A percentile compares a stretch with the other conserved stretches of the same genome.
Conservation (phyloP, 2,113 vertebrate species). For the Istiophorus platypterus region DNA sequence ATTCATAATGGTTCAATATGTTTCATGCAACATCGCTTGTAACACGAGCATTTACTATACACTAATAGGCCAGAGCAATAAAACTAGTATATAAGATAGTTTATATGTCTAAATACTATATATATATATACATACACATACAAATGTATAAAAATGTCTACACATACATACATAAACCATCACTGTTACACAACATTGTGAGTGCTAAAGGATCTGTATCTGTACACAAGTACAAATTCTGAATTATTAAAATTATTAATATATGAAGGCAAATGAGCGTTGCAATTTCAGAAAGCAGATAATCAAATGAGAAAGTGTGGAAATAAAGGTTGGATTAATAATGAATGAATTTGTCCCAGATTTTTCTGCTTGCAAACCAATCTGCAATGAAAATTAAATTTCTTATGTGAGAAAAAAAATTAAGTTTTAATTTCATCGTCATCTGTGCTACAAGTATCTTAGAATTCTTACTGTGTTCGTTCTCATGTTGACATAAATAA, state of each 20-base stretch:
- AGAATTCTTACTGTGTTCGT: slow-evolving; percentile 36
- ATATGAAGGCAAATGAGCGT: slow-evolving; percentile 63
- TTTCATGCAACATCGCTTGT: neutral
- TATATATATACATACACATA: no score
- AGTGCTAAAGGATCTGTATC: slow-evolving; percentile 66
- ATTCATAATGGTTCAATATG: neutral
- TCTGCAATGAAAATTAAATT: slow-evolving; percentile 58
- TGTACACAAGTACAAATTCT: slow-evolving; percentile 56
- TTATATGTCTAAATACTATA: no score
- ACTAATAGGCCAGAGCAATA: no score
- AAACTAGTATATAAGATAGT: no score
- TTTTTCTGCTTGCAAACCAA: slow-evolving; percentile 56
- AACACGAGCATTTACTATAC: no score
- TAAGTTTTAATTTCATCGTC: slow-evolving; percentile 55
- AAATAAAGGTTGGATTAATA: slow-evolving; percentile 80
- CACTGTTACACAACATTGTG: slow-evolving; percentile 54
- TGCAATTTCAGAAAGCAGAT: slow-evolving; percentile 70
- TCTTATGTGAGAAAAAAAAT: slow-evolving; percentile 12
- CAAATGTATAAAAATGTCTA: no score
- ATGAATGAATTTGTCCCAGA: slow-evolving; percentile 77
- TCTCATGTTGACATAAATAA: slow-evolving; percentile 39
- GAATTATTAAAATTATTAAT: slow-evolving; percentile 80
- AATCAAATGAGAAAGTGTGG: slow-evolving; percentile 77
- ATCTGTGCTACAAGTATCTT: slow-evolving; percentile 39
- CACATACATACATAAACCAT: no score